Evolutionary conservation across 92 coral and sea anemone genomes (phyloP).

Genomic region (Zoanthus sansibaricus): DNA sequence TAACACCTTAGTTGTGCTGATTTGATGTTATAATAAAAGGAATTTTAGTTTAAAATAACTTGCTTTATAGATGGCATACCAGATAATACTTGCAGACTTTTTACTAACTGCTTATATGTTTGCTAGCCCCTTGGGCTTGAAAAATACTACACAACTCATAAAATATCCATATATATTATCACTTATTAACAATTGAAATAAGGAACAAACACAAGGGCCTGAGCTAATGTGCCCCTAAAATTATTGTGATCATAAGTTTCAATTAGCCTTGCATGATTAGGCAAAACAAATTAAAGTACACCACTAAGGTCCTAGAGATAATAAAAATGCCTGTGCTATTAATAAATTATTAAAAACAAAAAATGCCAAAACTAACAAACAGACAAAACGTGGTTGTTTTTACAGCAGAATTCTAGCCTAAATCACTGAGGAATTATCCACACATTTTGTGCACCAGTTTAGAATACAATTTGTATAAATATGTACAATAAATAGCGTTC

Average conservation of each 20-base stretch:
- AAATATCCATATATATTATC: constrained; percentile 11
- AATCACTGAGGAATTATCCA: neutral
- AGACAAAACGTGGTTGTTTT: neutral
- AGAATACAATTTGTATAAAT: neutral
- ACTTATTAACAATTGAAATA: neutral
- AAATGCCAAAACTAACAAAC: neutral
- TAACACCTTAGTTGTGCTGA: neutral
- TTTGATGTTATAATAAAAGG: neutral
- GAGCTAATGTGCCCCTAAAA: neutral
- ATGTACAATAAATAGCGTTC: neutral
- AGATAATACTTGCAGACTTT: constrained; percentile 11
- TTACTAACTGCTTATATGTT: constrained; percentile 11
- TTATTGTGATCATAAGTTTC: neutral
- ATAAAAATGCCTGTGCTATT: no score
- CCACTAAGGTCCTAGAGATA: neutral
- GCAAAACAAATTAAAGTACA: neutral
- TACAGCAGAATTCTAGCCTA: neutral
- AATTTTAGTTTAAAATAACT: neutral
- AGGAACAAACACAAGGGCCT: neutral
- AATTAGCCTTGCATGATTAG: neutral
- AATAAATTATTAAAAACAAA: no score
- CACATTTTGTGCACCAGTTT: neutral
- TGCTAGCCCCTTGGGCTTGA: constrained; percentile 2
- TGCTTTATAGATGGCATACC: neutral
- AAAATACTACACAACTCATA: constrained; percentile 6